Base-by-base conservation (phyloP, 1,140 invertebrate genomes). In the Epicauta chinensis region DNA sequence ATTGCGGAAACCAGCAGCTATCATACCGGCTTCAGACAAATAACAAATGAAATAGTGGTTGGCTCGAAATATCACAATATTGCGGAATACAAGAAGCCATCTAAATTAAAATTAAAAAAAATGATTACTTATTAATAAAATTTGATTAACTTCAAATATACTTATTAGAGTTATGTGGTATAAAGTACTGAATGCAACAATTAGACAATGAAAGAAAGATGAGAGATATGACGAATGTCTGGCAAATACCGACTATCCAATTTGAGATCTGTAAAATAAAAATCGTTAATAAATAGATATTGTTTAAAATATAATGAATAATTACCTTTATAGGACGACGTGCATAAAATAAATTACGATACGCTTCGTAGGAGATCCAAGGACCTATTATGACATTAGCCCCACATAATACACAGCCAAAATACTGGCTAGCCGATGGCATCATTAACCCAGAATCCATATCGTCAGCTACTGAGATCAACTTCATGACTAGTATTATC, bases 1-100 rank as follows among this genome's bases (percentile, higher is more conserved):
- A 38, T 58, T 47, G 39, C 66, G 71, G 73, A 81, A 84, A 17
- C 89, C 89, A 43, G 80, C 80, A 54, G 83, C 66, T n/a, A 83
- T 66, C 67, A 89, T 80, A 36, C 86, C 78, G 3, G 84, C 80
- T 64, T 93, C 84, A 35, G 91, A 89, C 52, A 93, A 68, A 61
- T 82, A 90, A 14, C 87, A 90, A 6, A 97, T 82, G 73, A 97
- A 98, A 72, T 98, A 98, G 75, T 98, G 94, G 53, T 93, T 94
- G 61, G 83, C 84, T 60, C 95, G 78, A 58, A 97, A 97, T n/a
- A 89, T 83, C 58, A 96, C 74, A 0, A 94, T 93, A 74, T 93
- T 90, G 62, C 86, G 75, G 65, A 92, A 97, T 16, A 89, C 88
- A 14, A 82, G 52, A 34, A 87, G 62, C 86, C 88, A 93, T 46